These are phyloP conservation scores for Cephus sareptanus DNA, from an alignment of 2,888 invertebrate genomes.

Conservation along the genomic window DNA sequence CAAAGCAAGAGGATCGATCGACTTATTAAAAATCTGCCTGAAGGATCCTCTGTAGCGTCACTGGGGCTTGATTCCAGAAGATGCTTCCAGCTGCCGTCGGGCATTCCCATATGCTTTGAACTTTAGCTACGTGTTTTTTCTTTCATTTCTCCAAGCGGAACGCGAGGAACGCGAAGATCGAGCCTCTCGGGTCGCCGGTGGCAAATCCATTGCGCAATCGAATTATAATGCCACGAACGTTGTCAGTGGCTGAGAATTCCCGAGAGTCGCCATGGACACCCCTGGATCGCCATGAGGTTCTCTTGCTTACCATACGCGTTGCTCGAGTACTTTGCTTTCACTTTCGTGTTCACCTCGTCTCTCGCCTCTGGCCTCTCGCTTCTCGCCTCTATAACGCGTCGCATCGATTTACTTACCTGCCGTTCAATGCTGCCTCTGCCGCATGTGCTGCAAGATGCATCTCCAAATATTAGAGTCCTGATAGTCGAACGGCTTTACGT, in stretches of 20 bases:
- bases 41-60: background rate
- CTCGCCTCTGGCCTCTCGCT: constrained; percentile 24
- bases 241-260: background rate
- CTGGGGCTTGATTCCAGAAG: background rate
- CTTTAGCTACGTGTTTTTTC: background rate
- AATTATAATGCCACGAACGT: background rate
- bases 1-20: too few species aligned
- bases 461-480: background rate
- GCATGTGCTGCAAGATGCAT: background rate
- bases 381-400: constrained; percentile 21
- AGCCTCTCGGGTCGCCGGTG: background rate
- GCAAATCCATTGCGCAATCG: background rate
- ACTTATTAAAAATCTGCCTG: background rate
- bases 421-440: background rate
- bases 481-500: background rate
- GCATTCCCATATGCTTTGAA: background rate
- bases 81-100: background rate
- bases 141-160: background rate
- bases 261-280: background rate
- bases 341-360: constrained; percentile 32
- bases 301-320: constrained; percentile 8
- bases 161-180: background rate
- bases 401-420: constrained; percentile 11
- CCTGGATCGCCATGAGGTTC: constrained; percentile 6
- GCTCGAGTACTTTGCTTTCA: constrained; percentile 35